Evolutionary conservation across 2,888 invertebrate genomes (phyloP).

Genomic region (Drosophila yooni): DNA sequence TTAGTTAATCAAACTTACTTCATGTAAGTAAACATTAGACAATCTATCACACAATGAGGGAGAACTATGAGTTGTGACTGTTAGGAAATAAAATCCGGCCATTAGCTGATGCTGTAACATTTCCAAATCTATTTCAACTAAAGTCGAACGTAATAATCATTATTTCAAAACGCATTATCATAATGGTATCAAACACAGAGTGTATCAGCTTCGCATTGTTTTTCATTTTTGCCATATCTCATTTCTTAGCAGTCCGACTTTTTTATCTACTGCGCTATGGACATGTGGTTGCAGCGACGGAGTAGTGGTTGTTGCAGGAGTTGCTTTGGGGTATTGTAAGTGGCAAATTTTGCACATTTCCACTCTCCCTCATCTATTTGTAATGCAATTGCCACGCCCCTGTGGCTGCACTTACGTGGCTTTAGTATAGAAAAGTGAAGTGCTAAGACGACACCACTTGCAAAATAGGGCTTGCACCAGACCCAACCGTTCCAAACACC

Average conservation of each 20-base stretch:
- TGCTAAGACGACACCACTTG: slow-evolving; percentile 67
- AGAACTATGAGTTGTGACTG: not conserved
- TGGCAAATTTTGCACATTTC: slow-evolving; percentile 41
- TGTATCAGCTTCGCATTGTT: slow-evolving; percentile 27
- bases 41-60: not conserved
- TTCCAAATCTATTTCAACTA: not conserved
- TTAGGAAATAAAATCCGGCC: not conserved
- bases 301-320: not conserved
- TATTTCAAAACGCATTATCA: not conserved
- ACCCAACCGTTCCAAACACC: slow-evolving; percentile 17
- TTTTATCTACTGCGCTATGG: slow-evolving; percentile 37
- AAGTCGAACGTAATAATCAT: not conserved
- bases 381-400: slow-evolving; percentile 75
- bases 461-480: slow-evolving; percentile 59
- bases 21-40: too few relatives aligned
- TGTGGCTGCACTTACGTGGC: slow-evolving; percentile 73
- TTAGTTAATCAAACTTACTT: too few relatives aligned
- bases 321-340: not conserved
- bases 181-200: slow-evolving; percentile 9
- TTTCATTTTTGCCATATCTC: slow-evolving; percentile 29
- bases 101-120: not conserved
- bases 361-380: slow-evolving; percentile 38
- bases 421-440: slow-evolving; percentile 76
- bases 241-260: slow-evolving; percentile 30
- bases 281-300: not conserved